Base-by-base conservation (phyloP, 2,888 invertebrate genomes). In the Drosophila rellima region DNA sequence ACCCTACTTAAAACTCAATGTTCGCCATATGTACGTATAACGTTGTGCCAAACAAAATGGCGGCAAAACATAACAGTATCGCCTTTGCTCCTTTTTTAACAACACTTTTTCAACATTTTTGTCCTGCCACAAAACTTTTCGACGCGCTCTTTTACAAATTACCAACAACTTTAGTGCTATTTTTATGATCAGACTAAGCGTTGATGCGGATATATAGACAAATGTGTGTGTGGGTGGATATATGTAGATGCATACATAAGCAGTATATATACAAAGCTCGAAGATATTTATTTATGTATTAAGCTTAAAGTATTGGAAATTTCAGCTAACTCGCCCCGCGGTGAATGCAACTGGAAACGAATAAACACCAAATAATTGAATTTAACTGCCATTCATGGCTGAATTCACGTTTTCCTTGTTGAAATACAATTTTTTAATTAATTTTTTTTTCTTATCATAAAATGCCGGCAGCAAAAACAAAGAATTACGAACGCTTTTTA, bases 81-180 rank as follows among this genome's bases (percentile, higher is more conserved):
- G 65, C 72, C 69, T 72, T 80, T 74, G 59, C 52, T 42, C 50
- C 52, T 59, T 29, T 20, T 26, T 47, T 42, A 17, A 39, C 51
- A 48, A 47, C 10, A 31, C 35, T 72, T 71, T 79, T 70, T 70
- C 17, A 20, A 10, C n/a, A 20, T 39, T 67, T 75, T 66, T 79
- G 66, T 70, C 77, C 74, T 78, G 78, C 75, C 80, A 82, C 88
- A 80, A 90, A 91, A 91, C 80, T 90, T 91, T 91, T 90, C 89
- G 90, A 86, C 86, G 90, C 88, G 80, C 89, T 89, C 84, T 90
- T 90, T 91, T 90, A 84, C 91, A 91, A 91, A 91, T 91, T 91
- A 90, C 91, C 91, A 90, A 90, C 81, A 81, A 82, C 80, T 86
- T 78, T 77, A 76, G 70, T 77, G 71, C 51, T 62, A 67, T 89